phyloP scores from a whole-genome alignment of 2,113 vertebrate genomes.

The Platichthys flesus region DNA sequence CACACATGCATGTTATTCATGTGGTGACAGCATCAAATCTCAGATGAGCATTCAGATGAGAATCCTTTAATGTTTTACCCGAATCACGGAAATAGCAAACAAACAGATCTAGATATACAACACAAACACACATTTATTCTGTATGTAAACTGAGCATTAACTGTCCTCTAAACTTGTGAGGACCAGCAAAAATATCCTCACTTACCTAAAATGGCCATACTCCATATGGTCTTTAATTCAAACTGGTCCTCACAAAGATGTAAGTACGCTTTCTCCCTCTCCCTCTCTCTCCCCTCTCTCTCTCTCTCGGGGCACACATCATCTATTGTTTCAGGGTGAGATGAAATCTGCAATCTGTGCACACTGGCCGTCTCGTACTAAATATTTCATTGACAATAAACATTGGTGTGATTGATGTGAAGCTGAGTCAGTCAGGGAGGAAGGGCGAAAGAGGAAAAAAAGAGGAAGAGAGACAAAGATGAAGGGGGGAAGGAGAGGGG shows the following conservation, averaged over 20 bases:
- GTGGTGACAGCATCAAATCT: conserved; percentile 16
- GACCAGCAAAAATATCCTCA: background rate
- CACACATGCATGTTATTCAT: conserved; percentile 37
- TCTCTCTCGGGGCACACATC: background rate
- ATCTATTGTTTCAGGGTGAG: conserved; percentile 49
- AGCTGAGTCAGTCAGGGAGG: conserved; percentile 40
- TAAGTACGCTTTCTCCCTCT: background rate
- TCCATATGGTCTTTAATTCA: background rate
- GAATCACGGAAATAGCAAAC: conserved; percentile 13
- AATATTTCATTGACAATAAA: conserved; percentile 80
- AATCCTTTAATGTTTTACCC: conserved; percentile 14
- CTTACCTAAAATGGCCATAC: background rate
- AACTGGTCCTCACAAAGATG: background rate
- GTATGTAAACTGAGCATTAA: background rate
- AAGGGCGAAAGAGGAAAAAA: background rate
- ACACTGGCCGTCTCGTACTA: conserved; percentile 53
- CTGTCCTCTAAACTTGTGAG: background rate
- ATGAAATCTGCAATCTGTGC: conserved; percentile 56
- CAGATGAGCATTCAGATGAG: conserved; percentile 31
- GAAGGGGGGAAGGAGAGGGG: conserved; percentile 3
- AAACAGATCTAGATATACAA: conserved; percentile 7
- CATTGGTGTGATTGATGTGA: conserved; percentile 63
- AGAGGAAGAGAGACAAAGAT: background rate
- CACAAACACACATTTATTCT: background rate
- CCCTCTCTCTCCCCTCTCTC: background rate